These are phyloP conservation scores for Nasonovia ribisnigri DNA, from an alignment of 2,888 invertebrate genomes.

Conservation along the genomic window DNA sequence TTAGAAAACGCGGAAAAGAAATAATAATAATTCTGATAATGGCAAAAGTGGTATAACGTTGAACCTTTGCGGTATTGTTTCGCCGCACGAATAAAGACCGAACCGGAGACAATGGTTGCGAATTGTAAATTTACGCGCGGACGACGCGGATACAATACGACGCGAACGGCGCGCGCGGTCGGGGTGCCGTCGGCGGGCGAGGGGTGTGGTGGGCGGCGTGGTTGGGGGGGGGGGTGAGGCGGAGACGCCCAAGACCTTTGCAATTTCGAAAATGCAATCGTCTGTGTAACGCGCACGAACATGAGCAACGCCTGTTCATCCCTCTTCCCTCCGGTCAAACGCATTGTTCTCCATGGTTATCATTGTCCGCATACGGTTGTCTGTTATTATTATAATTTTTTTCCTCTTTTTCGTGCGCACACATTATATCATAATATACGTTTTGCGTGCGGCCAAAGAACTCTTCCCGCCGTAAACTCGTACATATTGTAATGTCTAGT, in stretches of 20 bases:
- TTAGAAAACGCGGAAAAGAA: conserved; percentile 4
- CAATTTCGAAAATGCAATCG: conserved; percentile 62
- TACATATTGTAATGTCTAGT: neutral
- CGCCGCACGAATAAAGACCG: conserved; percentile 40
- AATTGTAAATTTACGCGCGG: conserved; percentile 37
- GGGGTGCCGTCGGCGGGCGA: neutral
- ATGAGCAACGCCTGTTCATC: conserved; percentile 31
- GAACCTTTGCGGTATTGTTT: conserved; percentile 62
- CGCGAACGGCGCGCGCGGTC: too few species aligned
- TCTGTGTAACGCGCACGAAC: conserved; percentile 52
- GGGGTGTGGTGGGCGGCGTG: neutral
- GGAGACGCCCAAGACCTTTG: conserved; percentile 37
- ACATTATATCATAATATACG: neutral
- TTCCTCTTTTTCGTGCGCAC: neutral
- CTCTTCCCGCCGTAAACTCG: neutral
- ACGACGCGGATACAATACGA: neutral
- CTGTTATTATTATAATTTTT: conserved; percentile 38
- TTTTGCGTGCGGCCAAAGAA: neutral
- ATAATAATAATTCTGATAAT: conserved; percentile 52
- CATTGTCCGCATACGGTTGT: conserved; percentile 41
- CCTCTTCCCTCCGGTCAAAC: conserved; percentile 48
- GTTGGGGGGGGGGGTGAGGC: too few species aligned
- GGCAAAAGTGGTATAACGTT: conserved; percentile 53
- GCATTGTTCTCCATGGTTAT: conserved; percentile 48
- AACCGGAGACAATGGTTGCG: conserved; percentile 46